Percentiles rank a stretch among this genome's conserved stretches.
Evolutionary conservation across 2,888 invertebrate genomes (phyloP).

Genomic region (Sminthurides aquaticus): DNA sequence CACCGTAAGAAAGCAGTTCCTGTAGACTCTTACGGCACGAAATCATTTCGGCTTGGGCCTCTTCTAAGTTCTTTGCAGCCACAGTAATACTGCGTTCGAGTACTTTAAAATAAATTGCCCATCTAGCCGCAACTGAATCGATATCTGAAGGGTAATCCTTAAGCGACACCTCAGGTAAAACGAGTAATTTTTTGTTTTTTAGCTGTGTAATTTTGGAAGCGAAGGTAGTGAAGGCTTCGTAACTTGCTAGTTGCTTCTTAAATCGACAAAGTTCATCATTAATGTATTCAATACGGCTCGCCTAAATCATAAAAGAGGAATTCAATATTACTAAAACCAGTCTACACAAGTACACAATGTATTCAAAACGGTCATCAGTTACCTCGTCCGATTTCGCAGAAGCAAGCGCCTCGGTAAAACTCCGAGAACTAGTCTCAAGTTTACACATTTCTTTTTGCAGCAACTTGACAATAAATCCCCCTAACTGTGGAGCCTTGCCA

Average conservation of each 20-base stretch:
- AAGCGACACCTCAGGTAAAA: neutral
- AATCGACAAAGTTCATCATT: neutral
- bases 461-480: neutral
- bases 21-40: neutral
- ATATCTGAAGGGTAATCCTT: neutral
- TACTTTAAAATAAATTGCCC: constrained; percentile 33
- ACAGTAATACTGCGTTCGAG: constrained; percentile 15
- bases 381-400: neutral
- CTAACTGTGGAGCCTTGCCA: neutral
- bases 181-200: neutral
- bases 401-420: neutral
- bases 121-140: constrained; percentile 14
- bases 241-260: neutral
- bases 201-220: neutral
- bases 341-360: neutral
- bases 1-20: constrained; percentile 19
- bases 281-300: neutral
- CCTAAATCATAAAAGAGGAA: neutral
- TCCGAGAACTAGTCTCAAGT: neutral
- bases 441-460: neutral
- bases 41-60: constrained; percentile 43
- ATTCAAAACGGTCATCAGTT: no score
- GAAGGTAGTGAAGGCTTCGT: neutral
- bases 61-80: constrained; percentile 47
- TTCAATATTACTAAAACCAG: neutral